A percentile compares a stretch with the other conserved stretches of the same genome.
Conservation (phyloP, 2,797 vertebrate species). For the Pangasius macronema region DNA sequence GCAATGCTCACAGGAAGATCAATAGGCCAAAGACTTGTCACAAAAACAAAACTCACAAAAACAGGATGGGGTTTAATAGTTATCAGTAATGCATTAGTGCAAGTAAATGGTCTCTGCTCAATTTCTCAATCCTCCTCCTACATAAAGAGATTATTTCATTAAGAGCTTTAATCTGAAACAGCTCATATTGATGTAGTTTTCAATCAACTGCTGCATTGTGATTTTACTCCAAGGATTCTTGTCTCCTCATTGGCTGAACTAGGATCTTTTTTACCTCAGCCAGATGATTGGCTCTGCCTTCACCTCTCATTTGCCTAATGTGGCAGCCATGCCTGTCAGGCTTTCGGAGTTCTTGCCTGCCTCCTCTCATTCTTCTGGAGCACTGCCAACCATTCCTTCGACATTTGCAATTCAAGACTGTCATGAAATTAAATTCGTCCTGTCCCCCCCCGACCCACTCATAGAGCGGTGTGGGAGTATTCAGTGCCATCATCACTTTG, state of each 20-base stretch:
- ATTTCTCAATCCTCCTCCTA: constrained; percentile 25
- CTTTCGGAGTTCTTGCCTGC: constrained; percentile 36
- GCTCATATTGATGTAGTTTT: constrained; percentile 42
- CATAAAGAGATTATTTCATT: constrained; percentile 51
- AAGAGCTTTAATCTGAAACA: constrained; percentile 47
- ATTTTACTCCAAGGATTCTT: constrained; percentile 32
- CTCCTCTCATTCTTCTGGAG: constrained; percentile 53
- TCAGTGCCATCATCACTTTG: constrained; percentile 57
- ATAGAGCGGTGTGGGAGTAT: constrained; percentile 55
- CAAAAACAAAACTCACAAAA: constrained; percentile 1
- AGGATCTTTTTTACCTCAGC: constrained; percentile 50
- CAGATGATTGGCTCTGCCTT: constrained; percentile 59
- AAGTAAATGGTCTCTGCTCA: constrained; percentile 20
- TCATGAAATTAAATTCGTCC: constrained; percentile 61
- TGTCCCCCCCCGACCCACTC: constrained; percentile 17
- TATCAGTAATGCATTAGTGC: constrained; percentile 36
- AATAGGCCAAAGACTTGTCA: constrained; percentile 23
- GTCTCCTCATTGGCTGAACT: constrained; percentile 38
- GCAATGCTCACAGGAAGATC: constrained; percentile 28
- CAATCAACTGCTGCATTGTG: constrained; percentile 14
- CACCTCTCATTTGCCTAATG: constrained; percentile 61
- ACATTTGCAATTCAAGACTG: constrained; percentile 63
- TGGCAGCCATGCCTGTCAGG: constrained; percentile 58
- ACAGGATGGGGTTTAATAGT: constrained; percentile 43
- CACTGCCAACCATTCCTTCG: constrained; percentile 57